These are phyloP conservation scores for Alentia gelatinosa DNA, from an alignment of 2,888 invertebrate genomes.

Conservation along the genomic window DNA sequence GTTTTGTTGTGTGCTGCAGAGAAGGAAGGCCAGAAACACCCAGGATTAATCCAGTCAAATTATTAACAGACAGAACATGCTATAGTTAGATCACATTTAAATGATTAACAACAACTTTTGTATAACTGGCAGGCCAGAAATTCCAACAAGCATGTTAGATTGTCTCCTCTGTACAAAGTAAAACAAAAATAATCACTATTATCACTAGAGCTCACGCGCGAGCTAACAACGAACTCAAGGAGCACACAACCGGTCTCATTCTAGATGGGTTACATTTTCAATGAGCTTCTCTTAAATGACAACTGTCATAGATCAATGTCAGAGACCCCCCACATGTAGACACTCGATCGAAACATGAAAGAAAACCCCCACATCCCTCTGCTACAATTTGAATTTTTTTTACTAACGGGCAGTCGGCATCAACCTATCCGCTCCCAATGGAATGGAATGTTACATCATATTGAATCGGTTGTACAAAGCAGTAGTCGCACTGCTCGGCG, in stretches of 20 bases:
- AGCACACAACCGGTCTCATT: not conserved
- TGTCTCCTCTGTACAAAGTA: slow-evolving; percentile 10
- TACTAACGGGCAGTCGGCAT: not conserved
- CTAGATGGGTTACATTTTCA: too few species aligned
- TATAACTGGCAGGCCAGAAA: not conserved
- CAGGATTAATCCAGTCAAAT: not conserved
- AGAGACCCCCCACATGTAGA: not conserved
- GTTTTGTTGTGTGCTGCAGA: not conserved
- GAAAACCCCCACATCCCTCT: not conserved
- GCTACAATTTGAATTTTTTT: not conserved
- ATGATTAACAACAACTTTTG: not conserved
- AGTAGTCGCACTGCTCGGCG: not conserved
- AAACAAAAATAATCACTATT: not conserved
- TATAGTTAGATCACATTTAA: not conserved
- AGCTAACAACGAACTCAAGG: not conserved
- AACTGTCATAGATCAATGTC: not conserved
- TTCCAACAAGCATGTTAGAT: not conserved
- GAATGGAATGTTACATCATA: not conserved
- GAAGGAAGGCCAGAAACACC: not conserved
- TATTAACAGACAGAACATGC: not conserved
- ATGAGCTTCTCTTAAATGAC: not conserved
- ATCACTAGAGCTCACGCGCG: not conserved
- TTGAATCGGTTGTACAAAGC: not conserved
- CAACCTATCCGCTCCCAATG: not conserved
- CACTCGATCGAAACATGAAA: too few species aligned